Evolutionary conservation across 2,888 invertebrate species (phyloP), one percentile per base, ranked within the genome.

Genomic region (Trissolcus brochymenae): DNA sequence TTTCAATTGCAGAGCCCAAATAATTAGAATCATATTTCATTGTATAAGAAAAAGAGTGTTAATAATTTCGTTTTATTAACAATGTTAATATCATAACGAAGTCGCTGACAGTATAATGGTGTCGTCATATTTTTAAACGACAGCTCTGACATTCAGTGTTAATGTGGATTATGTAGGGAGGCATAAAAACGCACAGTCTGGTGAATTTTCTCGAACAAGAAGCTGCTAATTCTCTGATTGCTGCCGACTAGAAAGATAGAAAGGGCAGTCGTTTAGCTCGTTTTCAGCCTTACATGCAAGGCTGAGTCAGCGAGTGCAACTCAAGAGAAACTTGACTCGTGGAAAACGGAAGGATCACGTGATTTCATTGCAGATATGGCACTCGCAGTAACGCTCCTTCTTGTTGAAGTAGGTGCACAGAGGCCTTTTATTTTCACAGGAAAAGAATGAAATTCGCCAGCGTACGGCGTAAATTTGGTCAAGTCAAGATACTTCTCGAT

Each of bases 191-290:
- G 53, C 56, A 54, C 16, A 68, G 25, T 53, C 21, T 61, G n/a
- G 46, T 65, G 64, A 61, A 68, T 80, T 80, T 74, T 66, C 66
- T 29, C 46, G 80, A 82, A 82, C 81, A 81, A 84, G 83, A 83
- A 81, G 74, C 74, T 76, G 80, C 81, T 85, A 84, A 84, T 84
- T 83, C 80, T 74, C 77, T 82, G 81, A 84, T 82, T 84, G 81
- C 82, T 81, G 73, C 65, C 57, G 64, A 61, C 57, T 67, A 71
- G 70, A 71, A 76, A 71, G 77, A 74, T 68, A 70, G 59, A 77
- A 77, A 73, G 78, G 57, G 67, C 55, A 68, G 65, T 76, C 77
- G 66, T 75, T 80, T 72, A 78, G 78, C 54, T 79, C 62, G 76
- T 77, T 81, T 80, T 77, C 72, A 73, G 60, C 64, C 59, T 75